Conservation (phyloP, 2,113 vertebrate species). For the Naja naja region DNA sequence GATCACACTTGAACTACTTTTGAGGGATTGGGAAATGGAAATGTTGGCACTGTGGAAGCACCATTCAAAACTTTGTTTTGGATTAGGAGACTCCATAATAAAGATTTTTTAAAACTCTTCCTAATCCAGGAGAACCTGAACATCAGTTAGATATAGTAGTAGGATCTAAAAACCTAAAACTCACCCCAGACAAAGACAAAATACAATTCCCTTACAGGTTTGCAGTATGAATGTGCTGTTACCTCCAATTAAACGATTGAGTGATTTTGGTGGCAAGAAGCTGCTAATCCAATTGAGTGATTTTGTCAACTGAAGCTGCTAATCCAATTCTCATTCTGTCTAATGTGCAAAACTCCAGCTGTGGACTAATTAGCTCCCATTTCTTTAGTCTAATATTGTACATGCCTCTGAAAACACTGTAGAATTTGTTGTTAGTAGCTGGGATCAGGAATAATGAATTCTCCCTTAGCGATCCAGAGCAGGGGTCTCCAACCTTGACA, state of each 20-base stretch:
- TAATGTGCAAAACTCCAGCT: neutral
- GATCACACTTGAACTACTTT: neutral
- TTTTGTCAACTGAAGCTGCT: neutral
- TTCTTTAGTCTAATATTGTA: neutral
- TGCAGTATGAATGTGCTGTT: neutral
- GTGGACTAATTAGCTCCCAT: neutral
- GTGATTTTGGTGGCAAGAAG: neutral
- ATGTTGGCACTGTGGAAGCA: neutral
- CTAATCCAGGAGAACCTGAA: neutral
- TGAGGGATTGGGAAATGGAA: neutral
- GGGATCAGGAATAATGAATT: neutral
- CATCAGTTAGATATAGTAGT: neutral
- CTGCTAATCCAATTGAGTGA: no score
- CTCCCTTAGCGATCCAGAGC: neutral
- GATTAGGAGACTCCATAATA: neutral
- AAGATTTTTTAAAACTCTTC: neutral
- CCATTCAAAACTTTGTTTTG: neutral
- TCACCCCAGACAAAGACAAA: neutral
- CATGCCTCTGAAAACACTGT: neutral
- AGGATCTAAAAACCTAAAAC: neutral
- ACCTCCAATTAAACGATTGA: neutral
- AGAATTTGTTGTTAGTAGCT: neutral
- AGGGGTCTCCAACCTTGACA: no score
- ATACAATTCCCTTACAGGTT: neutral
- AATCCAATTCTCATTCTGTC: neutral